These are phyloP conservation scores for Zaprionus ghesquierei DNA, from an alignment of 1,140 invertebrate species.

Conservation along the genomic window DNA sequence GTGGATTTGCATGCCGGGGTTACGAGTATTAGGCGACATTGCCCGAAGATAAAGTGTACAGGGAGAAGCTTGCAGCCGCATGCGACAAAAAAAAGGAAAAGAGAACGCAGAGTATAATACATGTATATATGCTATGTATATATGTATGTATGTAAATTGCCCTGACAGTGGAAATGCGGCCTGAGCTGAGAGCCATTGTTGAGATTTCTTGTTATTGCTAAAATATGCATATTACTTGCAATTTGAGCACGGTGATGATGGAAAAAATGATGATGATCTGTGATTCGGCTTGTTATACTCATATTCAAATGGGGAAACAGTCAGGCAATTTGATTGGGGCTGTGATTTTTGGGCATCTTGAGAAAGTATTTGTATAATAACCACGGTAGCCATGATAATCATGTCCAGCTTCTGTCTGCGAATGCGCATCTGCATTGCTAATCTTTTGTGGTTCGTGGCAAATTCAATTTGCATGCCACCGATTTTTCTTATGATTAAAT, in stretches of 20 bases:
- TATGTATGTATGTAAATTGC: constrained; percentile 61
- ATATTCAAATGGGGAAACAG: constrained; percentile 12
- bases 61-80: background rate
- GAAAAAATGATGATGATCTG: constrained; percentile 20
- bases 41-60: constrained; percentile 43
- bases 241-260: constrained; percentile 23
- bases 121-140: constrained; percentile 17
- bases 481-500: constrained; percentile 41
- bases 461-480: constrained; percentile 53
- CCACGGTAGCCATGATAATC: background rate
- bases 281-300: constrained; percentile 34
- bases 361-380: constrained; percentile 13
- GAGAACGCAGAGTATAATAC: constrained; percentile 11
- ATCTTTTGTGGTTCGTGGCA: constrained; percentile 31
- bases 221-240: constrained; percentile 64
- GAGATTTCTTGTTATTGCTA: constrained; percentile 61
- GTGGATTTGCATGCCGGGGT: constrained; percentile 55
- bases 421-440: constrained; percentile 47
- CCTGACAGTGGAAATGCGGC: constrained; percentile 52
- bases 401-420: background rate
- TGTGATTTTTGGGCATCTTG: constrained; percentile 18
- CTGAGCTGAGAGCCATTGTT: constrained; percentile 36
- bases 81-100: background rate
- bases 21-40: constrained; percentile 45
- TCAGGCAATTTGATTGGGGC: constrained; percentile 40